Base-by-base conservation (phyloP, 35 echinoderm and acorn worm species). In the Ophioderma brevispina region DNA sequence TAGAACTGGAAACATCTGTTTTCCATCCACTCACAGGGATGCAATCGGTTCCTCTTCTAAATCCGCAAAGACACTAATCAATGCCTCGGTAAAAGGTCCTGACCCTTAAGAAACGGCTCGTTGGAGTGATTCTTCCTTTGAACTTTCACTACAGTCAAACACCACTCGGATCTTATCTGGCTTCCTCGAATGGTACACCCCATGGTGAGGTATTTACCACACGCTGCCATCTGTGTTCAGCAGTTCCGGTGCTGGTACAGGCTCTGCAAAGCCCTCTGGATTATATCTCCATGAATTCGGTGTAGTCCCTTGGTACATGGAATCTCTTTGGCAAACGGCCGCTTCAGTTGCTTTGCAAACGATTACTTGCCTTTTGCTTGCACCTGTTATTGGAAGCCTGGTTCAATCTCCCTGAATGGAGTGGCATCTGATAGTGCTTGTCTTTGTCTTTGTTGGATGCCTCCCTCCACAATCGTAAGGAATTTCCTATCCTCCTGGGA, bases 1-100 rank as follows among this genome's bases (percentile, higher is more conserved):
- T n/a, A n/a, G 77, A 91, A 78, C 78, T 94, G 81, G 33, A 92
- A 96, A 96, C 94, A 96, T 96, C 35, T 86, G 70, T 42, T 96
- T 28, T 15, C 92, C 75, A 37, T 91, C n/a, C n/a, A n/a, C 94
- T 37, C 89, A 92, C 35, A 89, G 92, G 39, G 88, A 40, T 28
- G 91, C 94, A 0, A n/a, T n/a, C n/a, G n/a, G n/a, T n/a, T n/a
- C n/a, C n/a, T n/a, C n/a, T n/a, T n/a, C n/a, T n/a, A n/a, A n/a
- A n/a, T n/a, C n/a, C n/a, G n/a, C 35, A 77, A 79, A n/a, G 78
- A 91, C 81, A 91, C 78, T 0, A 63, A 0, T 40, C 18, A 0
- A 92, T 80, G 46, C 87, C 90, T 33, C 37, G 76, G 14, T 33
- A 56, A 30, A 87, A 13, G 90, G 76, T 34, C 87, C 21, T 13